Conservation (phyloP, 2,888 invertebrate species). For the Drosophila kuntzei region DNA sequence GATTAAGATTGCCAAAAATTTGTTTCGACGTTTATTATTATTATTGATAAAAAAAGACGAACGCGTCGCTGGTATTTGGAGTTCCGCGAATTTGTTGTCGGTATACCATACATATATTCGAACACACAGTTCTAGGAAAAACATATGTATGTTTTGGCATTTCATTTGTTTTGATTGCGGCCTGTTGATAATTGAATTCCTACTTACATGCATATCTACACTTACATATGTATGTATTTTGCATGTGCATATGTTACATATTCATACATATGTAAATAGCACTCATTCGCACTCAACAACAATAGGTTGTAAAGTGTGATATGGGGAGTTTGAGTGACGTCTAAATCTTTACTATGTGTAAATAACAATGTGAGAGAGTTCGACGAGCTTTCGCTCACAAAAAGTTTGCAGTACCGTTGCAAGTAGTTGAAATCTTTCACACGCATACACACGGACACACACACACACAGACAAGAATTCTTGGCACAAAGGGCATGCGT, state of each 20-base stretch:
- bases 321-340: background rate
- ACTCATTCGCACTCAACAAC: constrained; percentile 5
- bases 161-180: constrained; percentile 56
- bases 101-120: constrained; percentile 32
- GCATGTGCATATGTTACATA: background rate
- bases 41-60: constrained; percentile 52
- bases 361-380: constrained; percentile 14
- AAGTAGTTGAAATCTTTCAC: constrained; percentile 33
- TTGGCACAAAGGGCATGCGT: constrained; percentile 36
- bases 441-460: constrained; percentile 9
- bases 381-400: constrained; percentile 37
- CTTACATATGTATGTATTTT: background rate
- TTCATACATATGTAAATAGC: constrained; percentile 5
- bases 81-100: constrained; percentile 51
- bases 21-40: constrained; percentile 40
- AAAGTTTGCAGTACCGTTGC: constrained; percentile 35
- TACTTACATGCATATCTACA: constrained; percentile 9
- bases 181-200: constrained; percentile 38
- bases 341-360: constrained; percentile 4
- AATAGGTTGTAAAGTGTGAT: background rate
- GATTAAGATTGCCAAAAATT: constrained; percentile 43
- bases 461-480: constrained; percentile 37
- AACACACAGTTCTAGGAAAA: constrained; percentile 43
- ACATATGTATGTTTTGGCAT: constrained; percentile 37
- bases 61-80: constrained; percentile 36